Conservation (phyloP, 2,888 invertebrate species). For the Lithodes maja region DNA sequence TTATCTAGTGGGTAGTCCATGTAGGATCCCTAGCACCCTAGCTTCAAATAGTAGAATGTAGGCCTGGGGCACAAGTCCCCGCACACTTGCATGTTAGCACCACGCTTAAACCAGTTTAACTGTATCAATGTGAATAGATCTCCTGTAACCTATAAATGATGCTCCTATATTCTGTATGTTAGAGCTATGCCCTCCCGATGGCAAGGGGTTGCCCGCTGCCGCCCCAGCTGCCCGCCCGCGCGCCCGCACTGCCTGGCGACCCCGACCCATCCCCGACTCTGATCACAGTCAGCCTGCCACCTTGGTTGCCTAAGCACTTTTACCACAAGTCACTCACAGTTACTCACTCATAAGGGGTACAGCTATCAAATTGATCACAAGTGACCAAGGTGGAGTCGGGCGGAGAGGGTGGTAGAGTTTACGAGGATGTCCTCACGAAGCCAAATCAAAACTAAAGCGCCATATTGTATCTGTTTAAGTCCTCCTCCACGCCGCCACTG, state of each 20-base stretch:
- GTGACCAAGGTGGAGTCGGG: conserved; percentile 52
- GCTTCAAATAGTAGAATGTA: conserved; percentile 68
- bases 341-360: neutral
- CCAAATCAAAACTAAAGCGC: conserved; percentile 65
- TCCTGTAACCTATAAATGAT: conserved; percentile 69
- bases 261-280: conserved; percentile 59
- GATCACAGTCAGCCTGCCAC: conserved; percentile 38
- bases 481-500: conserved; percentile 52
- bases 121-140: conserved; percentile 70
- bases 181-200: conserved; percentile 65
- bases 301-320: neutral
- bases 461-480: conserved; percentile 64
- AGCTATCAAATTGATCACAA: neutral
- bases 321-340: neutral
- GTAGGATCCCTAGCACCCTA: conserved; percentile 68
- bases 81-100: conserved; percentile 70
- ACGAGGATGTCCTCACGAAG: conserved; percentile 66
- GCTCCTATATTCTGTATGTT: conserved; percentile 65
- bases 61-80: conserved; percentile 69
- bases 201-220: conserved; percentile 68
- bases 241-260: conserved; percentile 68
- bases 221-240: conserved; percentile 66
- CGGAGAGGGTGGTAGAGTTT: conserved; percentile 63
- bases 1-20: conserved; percentile 68
- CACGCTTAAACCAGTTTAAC: conserved; percentile 67